Percentiles rank a stretch among this genome's conserved stretches.
These are phyloP conservation scores for Zaprionus ornatus DNA, from an alignment of 1,140 invertebrate species.

Conservation along the genomic window DNA sequence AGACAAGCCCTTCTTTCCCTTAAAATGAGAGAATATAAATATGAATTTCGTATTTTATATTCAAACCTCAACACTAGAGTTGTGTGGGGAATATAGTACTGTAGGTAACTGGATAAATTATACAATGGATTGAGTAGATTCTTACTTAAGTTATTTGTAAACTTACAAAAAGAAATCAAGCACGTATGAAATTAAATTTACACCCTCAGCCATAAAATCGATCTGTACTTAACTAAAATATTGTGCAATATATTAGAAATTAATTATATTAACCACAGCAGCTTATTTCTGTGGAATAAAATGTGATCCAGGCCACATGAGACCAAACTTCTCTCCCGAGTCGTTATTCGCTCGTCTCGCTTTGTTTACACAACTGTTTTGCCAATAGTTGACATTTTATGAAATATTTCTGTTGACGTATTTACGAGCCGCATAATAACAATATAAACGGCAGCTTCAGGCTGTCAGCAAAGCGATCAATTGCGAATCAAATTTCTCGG, in stretches of 20 bases:
- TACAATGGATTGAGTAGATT: neutral
- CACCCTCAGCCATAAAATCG: neutral
- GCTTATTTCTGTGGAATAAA: neutral
- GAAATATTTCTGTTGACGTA: constrained; percentile 32
- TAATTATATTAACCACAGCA: neutral
- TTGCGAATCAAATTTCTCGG: constrained; percentile 27
- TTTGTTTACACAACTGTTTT: constrained; percentile 17
- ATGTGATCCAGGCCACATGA: neutral
- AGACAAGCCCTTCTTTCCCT: no score
- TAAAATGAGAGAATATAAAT: no score
- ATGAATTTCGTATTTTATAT: no score
- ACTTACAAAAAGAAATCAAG: neutral
- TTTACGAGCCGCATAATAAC: constrained; percentile 32
- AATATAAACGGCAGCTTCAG: constrained; percentile 23
- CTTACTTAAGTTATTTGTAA: neutral
- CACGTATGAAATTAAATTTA: neutral
- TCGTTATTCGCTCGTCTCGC: neutral
- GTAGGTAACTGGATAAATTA: neutral
- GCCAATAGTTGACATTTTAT: constrained; percentile 17
- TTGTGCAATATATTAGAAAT: neutral
- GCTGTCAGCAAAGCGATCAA: constrained; percentile 36
- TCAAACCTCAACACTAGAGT: no score
- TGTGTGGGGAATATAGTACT: no score
- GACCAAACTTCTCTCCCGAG: neutral
- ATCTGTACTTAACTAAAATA: neutral